A percentile compares a stretch with the other conserved stretches of the same genome.
These are phyloP conservation scores for Heliconius ismenius DNA, from an alignment of 2,888 invertebrate species.

Conservation along the genomic window DNA sequence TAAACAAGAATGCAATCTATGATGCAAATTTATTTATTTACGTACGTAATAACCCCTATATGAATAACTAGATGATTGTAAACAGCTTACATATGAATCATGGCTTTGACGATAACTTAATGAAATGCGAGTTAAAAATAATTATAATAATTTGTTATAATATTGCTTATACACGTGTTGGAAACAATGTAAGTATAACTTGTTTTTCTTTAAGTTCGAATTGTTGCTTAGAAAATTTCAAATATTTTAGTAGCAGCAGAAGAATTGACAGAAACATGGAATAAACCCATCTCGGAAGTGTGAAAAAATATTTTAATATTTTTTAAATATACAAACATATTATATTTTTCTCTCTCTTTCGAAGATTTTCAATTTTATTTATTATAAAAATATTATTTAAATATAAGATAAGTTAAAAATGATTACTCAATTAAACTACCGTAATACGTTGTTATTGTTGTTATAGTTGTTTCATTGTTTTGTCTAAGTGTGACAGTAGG, in stretches of 20 bases:
- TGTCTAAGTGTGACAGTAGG: neutral
- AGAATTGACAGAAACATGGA: neutral
- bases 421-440: neutral
- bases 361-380: neutral
- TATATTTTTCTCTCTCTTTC: too few species aligned
- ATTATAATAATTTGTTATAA: slow-evolving; percentile 9
- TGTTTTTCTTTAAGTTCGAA: neutral
- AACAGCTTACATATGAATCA: slow-evolving; percentile 15
- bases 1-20: neutral
- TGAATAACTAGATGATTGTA: slow-evolving; percentile 6
- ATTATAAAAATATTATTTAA: neutral
- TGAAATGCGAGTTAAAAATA: slow-evolving; percentile 6
- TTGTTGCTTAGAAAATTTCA: neutral
- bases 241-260: neutral
- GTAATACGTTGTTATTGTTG: neutral
- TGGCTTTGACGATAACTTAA: neutral
- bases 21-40: slow-evolving; percentile 2
- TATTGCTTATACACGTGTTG: neutral
- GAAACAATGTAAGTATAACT: neutral
- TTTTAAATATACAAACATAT: too few species aligned
- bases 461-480: neutral
- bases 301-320: neutral
- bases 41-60: neutral
- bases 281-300: neutral
- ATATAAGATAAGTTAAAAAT: neutral